A percentile compares a stretch with the other conserved stretches of the same genome.
These are phyloP conservation scores for Oreochromis mossambicus DNA, from an alignment of 2,797 vertebrate genomes.

Conservation along the genomic window DNA sequence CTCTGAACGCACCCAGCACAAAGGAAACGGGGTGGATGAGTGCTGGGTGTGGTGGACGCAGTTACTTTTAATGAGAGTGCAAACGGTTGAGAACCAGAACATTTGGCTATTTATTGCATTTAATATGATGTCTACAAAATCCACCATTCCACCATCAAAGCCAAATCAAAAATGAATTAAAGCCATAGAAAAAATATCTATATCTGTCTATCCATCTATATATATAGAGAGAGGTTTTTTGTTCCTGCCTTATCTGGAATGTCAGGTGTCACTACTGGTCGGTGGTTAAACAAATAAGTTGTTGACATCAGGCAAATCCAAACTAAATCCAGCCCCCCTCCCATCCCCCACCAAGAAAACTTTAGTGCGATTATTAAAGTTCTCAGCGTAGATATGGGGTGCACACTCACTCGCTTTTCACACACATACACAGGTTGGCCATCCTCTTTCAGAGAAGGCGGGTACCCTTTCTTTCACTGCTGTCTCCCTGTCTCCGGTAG, in stretches of 20 bases:
- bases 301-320: neutral
- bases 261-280: neutral
- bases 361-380: slow-evolving; percentile 21
- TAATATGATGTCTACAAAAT: neutral
- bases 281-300: neutral
- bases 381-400: slow-evolving; percentile 13
- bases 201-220: neutral
- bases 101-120: slow-evolving; percentile 11
- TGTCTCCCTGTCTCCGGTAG: slow-evolving; percentile 77
- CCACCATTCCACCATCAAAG: neutral
- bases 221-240: neutral
- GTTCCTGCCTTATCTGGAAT: neutral
- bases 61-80: slow-evolving; percentile 43
- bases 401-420: neutral
- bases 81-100: slow-evolving; percentile 31
- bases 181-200: neutral
- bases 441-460: slow-evolving; percentile 78
- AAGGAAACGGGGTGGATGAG: slow-evolving; percentile 48
- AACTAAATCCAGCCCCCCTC: neutral
- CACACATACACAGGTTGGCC: slow-evolving; percentile 73
- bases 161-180: neutral
- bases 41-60: slow-evolving; percentile 62
- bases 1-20: slow-evolving; percentile 17
- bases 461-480: slow-evolving; percentile 79
- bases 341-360: neutral